phyloP scores from a whole-genome alignment of 2,888 invertebrate genomes.

The Diachrysia chrysitis region DNA sequence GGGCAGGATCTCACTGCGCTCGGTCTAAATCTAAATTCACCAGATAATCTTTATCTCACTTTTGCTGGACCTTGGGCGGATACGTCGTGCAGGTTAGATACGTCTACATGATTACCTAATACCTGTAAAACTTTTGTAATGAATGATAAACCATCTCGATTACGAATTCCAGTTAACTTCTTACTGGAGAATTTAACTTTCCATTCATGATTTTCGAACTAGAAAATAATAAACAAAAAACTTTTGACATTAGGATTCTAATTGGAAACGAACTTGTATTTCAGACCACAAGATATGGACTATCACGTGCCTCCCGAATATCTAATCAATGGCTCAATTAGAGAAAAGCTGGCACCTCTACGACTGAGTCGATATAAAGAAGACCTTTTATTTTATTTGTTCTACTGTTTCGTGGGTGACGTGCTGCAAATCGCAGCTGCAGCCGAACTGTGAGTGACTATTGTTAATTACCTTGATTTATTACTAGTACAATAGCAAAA shows the following conservation, averaged over 20 bases:
- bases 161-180: background rate
- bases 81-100: slow-evolving; percentile 93
- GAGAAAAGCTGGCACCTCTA: slow-evolving; percentile 98
- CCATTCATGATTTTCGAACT: background rate
- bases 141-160: too few species aligned
- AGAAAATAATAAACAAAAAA: background rate
- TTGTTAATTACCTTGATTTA: background rate
- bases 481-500: background rate
- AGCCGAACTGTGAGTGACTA: slow-evolving; percentile 95
- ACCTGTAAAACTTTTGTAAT: too few species aligned
- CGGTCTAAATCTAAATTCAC: slow-evolving; percentile 99
- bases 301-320: slow-evolving; percentile 99
- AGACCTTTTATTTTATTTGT: slow-evolving; percentile 99
- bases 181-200: background rate
- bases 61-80: slow-evolving; percentile 99
- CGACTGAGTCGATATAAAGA: slow-evolving; percentile 99
- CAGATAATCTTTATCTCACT: slow-evolving; percentile 99
- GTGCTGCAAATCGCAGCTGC: slow-evolving; percentile 99
- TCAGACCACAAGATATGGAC: slow-evolving; percentile 99
- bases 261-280: slow-evolving; percentile 49
- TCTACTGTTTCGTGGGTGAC: slow-evolving; percentile 99
- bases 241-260: background rate
- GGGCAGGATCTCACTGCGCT: slow-evolving; percentile 99
- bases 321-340: slow-evolving; percentile 98
- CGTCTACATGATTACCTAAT: slow-evolving; percentile 6